Base-by-base conservation (phyloP, 1,140 invertebrate genomes). In the Drepana arcuata region DNA sequence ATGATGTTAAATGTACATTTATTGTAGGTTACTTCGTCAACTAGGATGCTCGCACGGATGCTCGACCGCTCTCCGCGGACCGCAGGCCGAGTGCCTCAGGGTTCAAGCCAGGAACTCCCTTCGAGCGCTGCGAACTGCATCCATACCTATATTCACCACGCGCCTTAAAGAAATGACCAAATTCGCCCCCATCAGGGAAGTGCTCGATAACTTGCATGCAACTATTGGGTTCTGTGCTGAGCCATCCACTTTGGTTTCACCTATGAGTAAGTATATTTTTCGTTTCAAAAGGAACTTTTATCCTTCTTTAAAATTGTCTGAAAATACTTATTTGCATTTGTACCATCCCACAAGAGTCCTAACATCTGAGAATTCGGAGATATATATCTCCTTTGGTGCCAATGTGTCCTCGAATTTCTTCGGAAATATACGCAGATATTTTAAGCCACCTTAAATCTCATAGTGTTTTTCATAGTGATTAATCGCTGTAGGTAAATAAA, bases 201-300 rank as follows among this genome's bases (percentile, higher is more conserved):
- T 98, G 7, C 72, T 99, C 2, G 96, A 99, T 59, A 94, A 98
- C 62, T 92, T 99, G 27, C 98, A 99, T 77, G 89, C 96, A 2
- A 96, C 98, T 58, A 88, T 98, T 23, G 95, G 95, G 10, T 99
- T 96, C 73, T 99, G 98, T 32, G 88, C 94, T 29, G 96, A 98
- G 78, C 93, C 94, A 14, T 89, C 89, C 43, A 89, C 90, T 2
- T 84, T 95, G 44, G 77, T 95, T 2, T 95, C 94, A 10, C 94
- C 94, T 12, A 80, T 93, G 65, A 94, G 93, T 95, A 85, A 91
- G 92, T 89, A 18, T 15, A n/a, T 10, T n/a, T n/a, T n/a, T n/a
- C n/a, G n/a, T n/a, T n/a, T n/a, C n/a, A n/a, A n/a, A n/a, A n/a
- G n/a, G n/a, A n/a, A n/a, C n/a, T n/a, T n/a, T n/a, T n/a, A n/a